phyloP scores from a whole-genome alignment of 2,113 vertebrate species.

The Acanthochromis polyacanthus region DNA sequence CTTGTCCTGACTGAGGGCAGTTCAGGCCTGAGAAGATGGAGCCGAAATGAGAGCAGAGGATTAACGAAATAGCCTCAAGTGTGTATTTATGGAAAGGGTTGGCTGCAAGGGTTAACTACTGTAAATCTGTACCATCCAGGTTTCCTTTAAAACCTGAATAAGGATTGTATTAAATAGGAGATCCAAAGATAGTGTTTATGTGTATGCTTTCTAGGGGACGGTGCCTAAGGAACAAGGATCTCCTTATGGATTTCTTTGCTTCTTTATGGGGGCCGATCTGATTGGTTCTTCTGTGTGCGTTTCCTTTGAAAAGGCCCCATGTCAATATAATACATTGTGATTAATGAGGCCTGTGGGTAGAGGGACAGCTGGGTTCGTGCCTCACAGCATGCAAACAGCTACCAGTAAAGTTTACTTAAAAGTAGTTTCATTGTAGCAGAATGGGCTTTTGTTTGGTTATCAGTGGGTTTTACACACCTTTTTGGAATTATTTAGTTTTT shows the following conservation, averaged over 20 bases:
- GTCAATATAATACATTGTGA: constrained; percentile 76
- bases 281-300: constrained; percentile 47
- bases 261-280: constrained; percentile 18
- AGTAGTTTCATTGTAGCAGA: constrained; percentile 42
- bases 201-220: constrained; percentile 19
- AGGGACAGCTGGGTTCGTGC: constrained; percentile 61
- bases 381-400: constrained; percentile 62
- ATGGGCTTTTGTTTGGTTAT: constrained; percentile 1
- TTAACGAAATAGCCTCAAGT: constrained; percentile 33
- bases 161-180: neutral
- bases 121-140: neutral
- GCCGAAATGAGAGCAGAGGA: constrained; percentile 41
- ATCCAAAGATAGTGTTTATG: neutral
- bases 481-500: neutral
- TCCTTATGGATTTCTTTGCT: constrained; percentile 4
- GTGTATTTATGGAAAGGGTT: constrained; percentile 26
- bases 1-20: constrained; percentile 4
- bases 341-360: constrained; percentile 79
- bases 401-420: constrained; percentile 54
- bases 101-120: constrained; percentile 15
- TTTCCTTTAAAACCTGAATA: constrained; percentile 7
- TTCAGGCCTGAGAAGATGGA: constrained; percentile 15
- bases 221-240: constrained; percentile 12
- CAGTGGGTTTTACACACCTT: neutral
- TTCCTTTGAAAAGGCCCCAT: constrained; percentile 53